Base-by-base conservation (phyloP, 2,113 vertebrate genomes). In the Apeltes quadracus region DNA sequence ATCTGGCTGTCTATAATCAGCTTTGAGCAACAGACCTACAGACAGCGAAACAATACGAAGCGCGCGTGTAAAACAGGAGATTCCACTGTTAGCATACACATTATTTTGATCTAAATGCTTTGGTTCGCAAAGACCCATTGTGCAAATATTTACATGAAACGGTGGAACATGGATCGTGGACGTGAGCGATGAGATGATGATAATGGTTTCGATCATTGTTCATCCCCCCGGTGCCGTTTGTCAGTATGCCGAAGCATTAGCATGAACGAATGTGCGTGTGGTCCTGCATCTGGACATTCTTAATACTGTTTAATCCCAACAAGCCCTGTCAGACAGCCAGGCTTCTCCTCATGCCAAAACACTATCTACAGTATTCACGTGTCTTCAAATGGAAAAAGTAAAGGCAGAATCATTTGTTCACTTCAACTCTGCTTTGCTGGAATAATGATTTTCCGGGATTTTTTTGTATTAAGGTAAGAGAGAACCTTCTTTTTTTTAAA, bases 301-400 rank as follows among this genome's bases (percentile, higher is more conserved):
- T 92, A 92, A 93, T 92, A 57, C 91, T 55, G 69, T 81, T 87
- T 93, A 94, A 93, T 94, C 91, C 89, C 57, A 56, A 34, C 32
- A 34, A 34, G 32, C 51, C 68, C 82, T 78, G 75, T 87, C 81
- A 82, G 48, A 55, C 29, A 14, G 66, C 68, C 77, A 81, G 66
- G 70, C 73, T 69, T 81, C 72, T 75, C 68, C 79, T 83, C 68
- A 50, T 58, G 65, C 83, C 78, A 82, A 69, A 55, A 34, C 53
- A 86, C 48, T 13, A 61, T 74, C 61, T 66, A 74, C 59, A 69
- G 61, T 38, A 76, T 77, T 43, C 79, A 86, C 68, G 67, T 59
- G 61, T 85, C 78, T 84, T 68, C 51, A 73, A 59, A 77, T 74
- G 75, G 65, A 71, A 72, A 87, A 82, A 78, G 77, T 72, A 44